A percentile compares a stretch with the other conserved stretches of the same genome.
These are phyloP conservation scores for Oligia fasciuncula DNA, from an alignment of 2,888 invertebrate species.

Conservation along the genomic window DNA sequence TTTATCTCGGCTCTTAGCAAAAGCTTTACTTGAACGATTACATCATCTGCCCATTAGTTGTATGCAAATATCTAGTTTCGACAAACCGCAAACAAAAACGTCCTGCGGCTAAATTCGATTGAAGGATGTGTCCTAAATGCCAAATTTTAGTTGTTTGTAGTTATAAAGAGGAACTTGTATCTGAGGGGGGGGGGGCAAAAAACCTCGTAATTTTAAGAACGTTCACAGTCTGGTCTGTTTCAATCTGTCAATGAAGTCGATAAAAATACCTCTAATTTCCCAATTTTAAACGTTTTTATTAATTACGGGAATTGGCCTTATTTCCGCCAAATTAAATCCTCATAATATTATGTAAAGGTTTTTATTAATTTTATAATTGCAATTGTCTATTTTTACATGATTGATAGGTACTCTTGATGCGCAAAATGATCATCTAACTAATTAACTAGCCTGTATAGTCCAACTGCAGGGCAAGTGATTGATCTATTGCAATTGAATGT, in stretches of 20 bases:
- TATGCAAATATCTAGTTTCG: constrained; percentile 3
- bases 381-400: neutral
- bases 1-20: too few relatives aligned
- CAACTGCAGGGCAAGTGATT: neutral
- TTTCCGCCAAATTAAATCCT: neutral
- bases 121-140: neutral
- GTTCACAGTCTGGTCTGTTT: too few relatives aligned
- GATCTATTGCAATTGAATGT: neutral
- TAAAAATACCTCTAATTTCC: too few relatives aligned
- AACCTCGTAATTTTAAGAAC: too few relatives aligned
- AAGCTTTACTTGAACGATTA: neutral
- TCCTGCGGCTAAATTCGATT: neutral
- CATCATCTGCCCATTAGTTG: neutral
- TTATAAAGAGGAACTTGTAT: neutral
- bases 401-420: neutral
- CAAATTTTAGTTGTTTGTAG: neutral
- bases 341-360: neutral
- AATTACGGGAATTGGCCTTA: too few relatives aligned
- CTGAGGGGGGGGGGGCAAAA: neutral
- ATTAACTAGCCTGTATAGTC: too few relatives aligned
- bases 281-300: too few relatives aligned
- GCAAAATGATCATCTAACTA: neutral
- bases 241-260: too few relatives aligned
- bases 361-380: too few relatives aligned
- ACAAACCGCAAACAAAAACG: constrained; percentile 6